Evolutionary conservation across 2,888 invertebrate genomes (phyloP), one percentile per base, ranked within the genome.

Genomic region (Cephus sareptanus): DNA sequence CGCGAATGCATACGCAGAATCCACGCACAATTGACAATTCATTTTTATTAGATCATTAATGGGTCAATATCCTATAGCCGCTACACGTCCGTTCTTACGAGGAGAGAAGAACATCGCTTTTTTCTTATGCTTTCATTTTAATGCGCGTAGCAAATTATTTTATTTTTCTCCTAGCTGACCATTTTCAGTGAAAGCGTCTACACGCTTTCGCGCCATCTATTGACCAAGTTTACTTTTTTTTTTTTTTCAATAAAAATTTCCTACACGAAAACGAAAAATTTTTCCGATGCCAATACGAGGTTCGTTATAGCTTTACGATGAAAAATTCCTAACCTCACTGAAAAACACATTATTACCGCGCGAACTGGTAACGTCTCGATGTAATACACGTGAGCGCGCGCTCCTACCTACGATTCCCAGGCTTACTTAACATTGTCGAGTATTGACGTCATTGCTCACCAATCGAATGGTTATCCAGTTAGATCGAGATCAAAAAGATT

Each of bases 41-140:
- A 69, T 77, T 80, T 79, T 81, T 80, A 79, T 81, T 81, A 81
- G 81, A 79, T 80, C 75, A 79, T 83, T 83, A 84, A 83, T 84
- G 82, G 84, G 84, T 83, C 83, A 83, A 84, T 82, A 83, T 81
- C 81, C 80, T 80, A 76, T 83, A 77, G 56, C 56, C 75, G 79
- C 77, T 79, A 79, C 79, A 23, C 34, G 23, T 74, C 23, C 34
- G 23, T 35, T 30, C 23, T 4, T 35, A 34, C 34, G 74, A 37
- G 35, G 11, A 74, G 37, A 34, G 35, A 15, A 34, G 4, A 33
- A 13, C 11, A 15, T 74, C 23, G 35, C 56, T 56, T 23, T 23
- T 56, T 56, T 56, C 23, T 23, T 6, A 56, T 56, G 9, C 56
- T 56, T 9, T 23, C 23, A 9, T 23, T 23, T 9, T 23, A 23